Evolutionary conservation across 2,888 invertebrate species (phyloP).

Genomic region (Heteropelma amictum): DNA sequence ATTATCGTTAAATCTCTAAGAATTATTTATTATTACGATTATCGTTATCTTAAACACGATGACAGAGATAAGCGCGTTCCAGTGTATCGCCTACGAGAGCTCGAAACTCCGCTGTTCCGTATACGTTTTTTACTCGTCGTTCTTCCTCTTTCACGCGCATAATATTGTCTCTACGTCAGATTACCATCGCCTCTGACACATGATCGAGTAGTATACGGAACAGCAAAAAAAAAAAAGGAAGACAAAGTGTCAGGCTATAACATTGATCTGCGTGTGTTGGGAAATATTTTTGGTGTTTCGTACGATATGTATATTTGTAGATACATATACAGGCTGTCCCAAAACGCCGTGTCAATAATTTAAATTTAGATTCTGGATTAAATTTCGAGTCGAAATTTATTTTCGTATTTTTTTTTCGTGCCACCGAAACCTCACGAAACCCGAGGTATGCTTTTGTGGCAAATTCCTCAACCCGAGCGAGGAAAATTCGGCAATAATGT

Average conservation of each 20-base stretch:
- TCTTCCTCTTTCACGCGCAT: neutral
- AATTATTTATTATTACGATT: conserved; percentile 1
- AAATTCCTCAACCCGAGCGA: too few species aligned
- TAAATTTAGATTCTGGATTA: too few species aligned
- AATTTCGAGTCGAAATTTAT: too few species aligned
- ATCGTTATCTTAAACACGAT: conserved; percentile 2
- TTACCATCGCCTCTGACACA: neutral
- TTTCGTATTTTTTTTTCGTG: too few species aligned
- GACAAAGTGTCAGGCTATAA: conserved; percentile 21
- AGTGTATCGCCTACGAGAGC: conserved; percentile 38
- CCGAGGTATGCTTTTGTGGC: too few species aligned
- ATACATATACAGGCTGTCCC: neutral
- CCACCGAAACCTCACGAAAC: too few species aligned
- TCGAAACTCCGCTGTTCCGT: conserved; percentile 41
- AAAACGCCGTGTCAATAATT: too few species aligned
- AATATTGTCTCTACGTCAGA: neutral
- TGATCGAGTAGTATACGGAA: conserved; percentile 29
- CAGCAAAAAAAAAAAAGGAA: too few species aligned
- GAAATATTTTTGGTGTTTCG: neutral
- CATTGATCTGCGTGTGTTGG: conserved; percentile 49
- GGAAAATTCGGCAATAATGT: too few species aligned
- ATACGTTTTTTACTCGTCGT: conserved; percentile 19
- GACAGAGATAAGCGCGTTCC: conserved; percentile 37
- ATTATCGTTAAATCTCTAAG: too few species aligned
- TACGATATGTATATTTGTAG: neutral